Conservation (phyloP, 2,888 invertebrate species). For the Tuta absoluta region DNA sequence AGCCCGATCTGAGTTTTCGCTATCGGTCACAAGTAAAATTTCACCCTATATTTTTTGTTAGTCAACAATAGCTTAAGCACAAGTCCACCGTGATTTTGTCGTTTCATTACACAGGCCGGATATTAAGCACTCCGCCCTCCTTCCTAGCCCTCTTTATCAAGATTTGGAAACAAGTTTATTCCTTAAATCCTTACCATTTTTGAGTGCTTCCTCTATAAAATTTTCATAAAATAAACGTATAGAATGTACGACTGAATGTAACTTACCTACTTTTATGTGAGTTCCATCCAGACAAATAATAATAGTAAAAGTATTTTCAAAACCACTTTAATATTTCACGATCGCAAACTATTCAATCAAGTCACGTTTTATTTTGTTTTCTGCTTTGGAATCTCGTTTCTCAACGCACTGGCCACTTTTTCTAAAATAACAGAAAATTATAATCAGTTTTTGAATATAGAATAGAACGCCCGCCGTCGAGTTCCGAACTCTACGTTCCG, state of each 20-base stretch:
- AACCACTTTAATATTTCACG: neutral
- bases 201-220: neutral
- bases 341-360: neutral
- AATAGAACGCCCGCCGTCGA: neutral
- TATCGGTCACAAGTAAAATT: too few relatives aligned
- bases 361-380: neutral
- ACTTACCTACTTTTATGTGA: neutral
- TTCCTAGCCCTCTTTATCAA: slow-evolving; percentile 6
- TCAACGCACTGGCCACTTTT: neutral
- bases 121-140: slow-evolving; percentile 14
- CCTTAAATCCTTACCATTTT: slow-evolving; percentile 3
- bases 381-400: neutral
- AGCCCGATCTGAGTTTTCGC: too few relatives aligned
- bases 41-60: neutral
- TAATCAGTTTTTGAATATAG: neutral
- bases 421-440: neutral
- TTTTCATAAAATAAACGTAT: neutral
- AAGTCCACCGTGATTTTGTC: slow-evolving; percentile 6
- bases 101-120: slow-evolving; percentile 5
- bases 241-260: neutral
- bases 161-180: slow-evolving; percentile 6
- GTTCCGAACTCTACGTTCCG: neutral
- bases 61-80: neutral
- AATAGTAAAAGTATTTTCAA: neutral
- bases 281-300: neutral